These are phyloP conservation scores for Cisticola juncidis DNA, from an alignment of 2,113 vertebrate genomes.

Conservation along the genomic window DNA sequence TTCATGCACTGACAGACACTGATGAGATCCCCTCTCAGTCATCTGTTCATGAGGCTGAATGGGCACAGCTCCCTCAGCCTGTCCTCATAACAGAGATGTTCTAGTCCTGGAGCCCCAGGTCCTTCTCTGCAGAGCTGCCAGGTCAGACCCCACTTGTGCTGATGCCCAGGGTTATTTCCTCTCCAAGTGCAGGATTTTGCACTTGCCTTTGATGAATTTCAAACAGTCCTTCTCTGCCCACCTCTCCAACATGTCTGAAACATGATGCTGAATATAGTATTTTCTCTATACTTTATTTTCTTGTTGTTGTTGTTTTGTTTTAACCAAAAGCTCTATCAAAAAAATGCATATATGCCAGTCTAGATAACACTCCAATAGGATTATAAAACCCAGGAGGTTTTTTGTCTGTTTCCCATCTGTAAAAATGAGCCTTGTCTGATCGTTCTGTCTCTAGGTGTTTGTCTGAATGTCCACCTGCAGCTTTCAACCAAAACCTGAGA, in stretches of 20 bases:
- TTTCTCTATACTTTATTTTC: neutral
- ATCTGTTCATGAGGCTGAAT: neutral
- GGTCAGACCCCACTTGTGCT: neutral
- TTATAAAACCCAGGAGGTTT: neutral
- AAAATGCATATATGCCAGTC: neutral
- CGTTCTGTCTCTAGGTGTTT: neutral
- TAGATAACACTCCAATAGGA: neutral
- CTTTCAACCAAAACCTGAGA: neutral
- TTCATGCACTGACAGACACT: neutral
- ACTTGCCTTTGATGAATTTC: neutral
- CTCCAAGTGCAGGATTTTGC: neutral
- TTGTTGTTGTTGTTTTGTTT: neutral
- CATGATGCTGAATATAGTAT: neutral
- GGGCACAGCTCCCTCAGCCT: neutral
- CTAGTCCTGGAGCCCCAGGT: too few relatives aligned
- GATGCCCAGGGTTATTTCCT: neutral
- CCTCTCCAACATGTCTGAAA: neutral
- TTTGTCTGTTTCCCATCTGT: neutral
- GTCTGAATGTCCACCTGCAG: neutral
- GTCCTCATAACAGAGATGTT: neutral
- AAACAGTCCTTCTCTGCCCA: neutral
- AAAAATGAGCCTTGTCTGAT: neutral
- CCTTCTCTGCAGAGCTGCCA: neutral
- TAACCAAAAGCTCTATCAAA: neutral
- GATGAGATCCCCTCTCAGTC: neutral